A percentile compares a stretch with the other conserved stretches of the same genome.
Conservation (phyloP, 53 echinoderm and acorn worm species). For the Antedon mediterranea region DNA sequence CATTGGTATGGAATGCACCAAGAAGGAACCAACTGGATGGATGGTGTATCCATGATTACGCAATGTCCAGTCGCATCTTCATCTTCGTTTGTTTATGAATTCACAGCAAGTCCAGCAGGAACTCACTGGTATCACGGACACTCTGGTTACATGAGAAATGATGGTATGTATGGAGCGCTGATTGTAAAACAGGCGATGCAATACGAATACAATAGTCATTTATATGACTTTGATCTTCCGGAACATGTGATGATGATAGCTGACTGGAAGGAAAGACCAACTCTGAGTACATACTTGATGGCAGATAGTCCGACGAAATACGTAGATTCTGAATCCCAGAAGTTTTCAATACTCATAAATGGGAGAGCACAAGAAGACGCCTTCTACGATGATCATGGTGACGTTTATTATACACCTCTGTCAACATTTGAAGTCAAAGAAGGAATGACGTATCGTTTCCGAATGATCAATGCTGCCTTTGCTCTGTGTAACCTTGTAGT, state of each 20-base stretch:
- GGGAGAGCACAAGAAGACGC: not conserved
- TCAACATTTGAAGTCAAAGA: not conserved
- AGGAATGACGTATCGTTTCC: not conserved
- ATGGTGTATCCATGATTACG: constrained; percentile 3
- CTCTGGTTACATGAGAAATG: not conserved
- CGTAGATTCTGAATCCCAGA: not conserved
- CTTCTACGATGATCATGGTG: not conserved
- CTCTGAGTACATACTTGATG: not conserved
- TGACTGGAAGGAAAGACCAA: not conserved
- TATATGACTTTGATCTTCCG: not conserved
- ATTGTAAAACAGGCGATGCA: not conserved
- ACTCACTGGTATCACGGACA: not conserved
- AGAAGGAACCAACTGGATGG: not conserved
- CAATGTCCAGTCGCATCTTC: not conserved
- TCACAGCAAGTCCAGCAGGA: not conserved
- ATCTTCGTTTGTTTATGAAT: not conserved
- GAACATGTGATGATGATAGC: not conserved
- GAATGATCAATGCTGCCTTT: not conserved
- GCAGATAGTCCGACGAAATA: not conserved
- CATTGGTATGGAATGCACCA: not conserved
- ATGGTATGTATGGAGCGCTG: constrained; percentile 2
- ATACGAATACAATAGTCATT: not conserved
- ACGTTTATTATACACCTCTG: not conserved
- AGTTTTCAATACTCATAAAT: not conserved
- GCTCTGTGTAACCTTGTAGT: not conserved